Base-by-base conservation (phyloP, 2,113 vertebrate genomes). In the Apteryx owenii region DNA sequence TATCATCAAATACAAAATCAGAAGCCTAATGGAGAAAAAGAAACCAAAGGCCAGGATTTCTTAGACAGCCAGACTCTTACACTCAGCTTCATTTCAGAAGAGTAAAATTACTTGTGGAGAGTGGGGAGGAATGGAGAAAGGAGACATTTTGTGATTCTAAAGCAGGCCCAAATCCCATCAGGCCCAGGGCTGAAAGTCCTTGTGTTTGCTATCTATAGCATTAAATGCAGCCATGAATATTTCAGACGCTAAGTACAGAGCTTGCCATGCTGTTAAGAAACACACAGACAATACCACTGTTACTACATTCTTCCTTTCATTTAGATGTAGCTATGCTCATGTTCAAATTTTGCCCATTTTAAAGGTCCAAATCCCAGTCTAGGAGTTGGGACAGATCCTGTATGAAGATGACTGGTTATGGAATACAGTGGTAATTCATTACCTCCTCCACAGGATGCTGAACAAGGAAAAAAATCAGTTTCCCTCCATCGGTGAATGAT, bases 381-480 rank as follows among this genome's bases (percentile, higher is more conserved):
- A 84, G 68, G 4, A 64, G 3, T 0, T 81, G 56, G 31, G 17
- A 56, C 9, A 70, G 64, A 62, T 78, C 10, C 22, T 38, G 2
- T 25, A 84, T 10, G 22, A 16, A 88, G 13, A 66, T 7, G 2
- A 58, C 14, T 40, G 2, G 33, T 92, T 80, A 44, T 73, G 44
- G 48, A 82, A 87, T 40, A 62, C 10, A 33, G 17, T 22, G 5
- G 19, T 56, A 88, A 90, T 60, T 48, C 19, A 46, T 98, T 98
- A 99, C 99, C 99, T 98, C 99, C 99, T 96, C 99, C 99, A 95
- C 99, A 99, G 54, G 99, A 99, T 96, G 99, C 99, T 14, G 99
- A 99, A 95, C 99, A 99, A 61, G 99, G 99, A 42, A 99, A 99
- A 98, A 99, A 99, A 97, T 99, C 99, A 0, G 99, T 99, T 97